Conservation (phyloP, 1,140 invertebrate species). For the Aphelinus certus region DNA sequence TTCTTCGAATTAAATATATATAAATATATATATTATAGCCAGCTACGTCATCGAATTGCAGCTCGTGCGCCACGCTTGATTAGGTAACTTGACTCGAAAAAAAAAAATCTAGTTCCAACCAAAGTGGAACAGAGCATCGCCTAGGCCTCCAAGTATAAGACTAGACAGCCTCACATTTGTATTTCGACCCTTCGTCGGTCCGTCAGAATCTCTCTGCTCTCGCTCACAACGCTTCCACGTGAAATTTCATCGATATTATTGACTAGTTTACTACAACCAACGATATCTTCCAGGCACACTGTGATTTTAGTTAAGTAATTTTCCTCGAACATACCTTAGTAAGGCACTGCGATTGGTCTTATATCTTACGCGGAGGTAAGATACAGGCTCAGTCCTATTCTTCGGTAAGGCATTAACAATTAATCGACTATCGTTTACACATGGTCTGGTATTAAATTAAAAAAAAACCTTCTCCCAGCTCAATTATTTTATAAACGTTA, state of each 20-base stretch:
- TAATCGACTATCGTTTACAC: constrained; percentile 23
- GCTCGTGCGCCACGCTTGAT: not conserved
- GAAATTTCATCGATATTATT: constrained; percentile 44
- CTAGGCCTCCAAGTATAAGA: constrained; percentile 60
- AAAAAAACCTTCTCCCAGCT: constrained; percentile 21
- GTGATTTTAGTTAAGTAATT: constrained; percentile 31
- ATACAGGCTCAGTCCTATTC: constrained; percentile 25
- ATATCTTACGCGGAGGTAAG: constrained; percentile 5
- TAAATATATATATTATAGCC: too few species aligned
- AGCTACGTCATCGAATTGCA: constrained; percentile 12
- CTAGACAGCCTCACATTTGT: constrained; percentile 62
- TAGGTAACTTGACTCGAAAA: constrained; percentile 33
- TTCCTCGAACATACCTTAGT: constrained; percentile 16
- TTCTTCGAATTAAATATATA: not conserved
- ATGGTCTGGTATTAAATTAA: constrained; percentile 23
- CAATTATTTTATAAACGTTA: constrained; percentile 17
- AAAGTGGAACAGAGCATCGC: constrained; percentile 34
- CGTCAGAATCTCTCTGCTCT: constrained; percentile 11
- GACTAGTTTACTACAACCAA: constrained; percentile 41
- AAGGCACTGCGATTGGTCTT: constrained; percentile 33
- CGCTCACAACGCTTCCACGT: constrained; percentile 9
- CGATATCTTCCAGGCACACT: constrained; percentile 35
- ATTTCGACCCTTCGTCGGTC: constrained; percentile 37
- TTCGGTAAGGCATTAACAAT: constrained; percentile 35
- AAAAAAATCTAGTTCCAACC: too few species aligned